Base-by-base conservation (phyloP, 1,140 invertebrate species). In the Rhagoletis zephyria region DNA sequence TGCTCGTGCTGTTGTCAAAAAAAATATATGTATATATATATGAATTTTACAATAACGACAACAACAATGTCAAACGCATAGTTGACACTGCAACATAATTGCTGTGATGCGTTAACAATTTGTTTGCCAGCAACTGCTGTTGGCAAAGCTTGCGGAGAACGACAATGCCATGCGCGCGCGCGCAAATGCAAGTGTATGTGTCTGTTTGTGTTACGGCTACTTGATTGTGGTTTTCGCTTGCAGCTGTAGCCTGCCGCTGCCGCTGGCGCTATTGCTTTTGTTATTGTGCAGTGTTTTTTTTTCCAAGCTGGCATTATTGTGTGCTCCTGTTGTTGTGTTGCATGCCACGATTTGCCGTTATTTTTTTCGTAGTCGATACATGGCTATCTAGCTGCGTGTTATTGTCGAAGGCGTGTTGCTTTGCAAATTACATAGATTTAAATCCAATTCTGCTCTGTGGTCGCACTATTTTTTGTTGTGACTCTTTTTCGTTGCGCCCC, bases 81-180 rank as follows among this genome's bases (percentile, higher is more conserved):
- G 48, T 59, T 63, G 61, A 63, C 48, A 56, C 0, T 12, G 9
- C 74, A 81, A 81, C 74, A 59, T 59, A 81, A 81, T 81, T 81
- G 74, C 45, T 56, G 74, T 56, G 48, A 81, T 81, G 74, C 74
- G 45, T 81, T 81, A 81, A 81, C 74, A 81, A 81, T 81, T 81
- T 81, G 74, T 81, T 81, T 81, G 74, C 48, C 19, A 56, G 74
- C 45, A 56, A 81, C 48, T 19, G n/a, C 74, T 56, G 48, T 48
- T 74, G 70, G 70, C 74, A 30, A 81, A 81, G 70, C 70, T 48
- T 63, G 61, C n/a, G 61, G 61, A 14, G 16, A 63, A 14, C 61
- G 61, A 4, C n/a, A 63, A 56, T 56, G 51, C 51, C 51, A 12
- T 42, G 10, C 42, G 30, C 2, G 65, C 30, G 65, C 65, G 59